These are phyloP conservation scores for Eupeodes latifasciatus DNA, from an alignment of 2,888 invertebrate species.

Conservation along the genomic window DNA sequence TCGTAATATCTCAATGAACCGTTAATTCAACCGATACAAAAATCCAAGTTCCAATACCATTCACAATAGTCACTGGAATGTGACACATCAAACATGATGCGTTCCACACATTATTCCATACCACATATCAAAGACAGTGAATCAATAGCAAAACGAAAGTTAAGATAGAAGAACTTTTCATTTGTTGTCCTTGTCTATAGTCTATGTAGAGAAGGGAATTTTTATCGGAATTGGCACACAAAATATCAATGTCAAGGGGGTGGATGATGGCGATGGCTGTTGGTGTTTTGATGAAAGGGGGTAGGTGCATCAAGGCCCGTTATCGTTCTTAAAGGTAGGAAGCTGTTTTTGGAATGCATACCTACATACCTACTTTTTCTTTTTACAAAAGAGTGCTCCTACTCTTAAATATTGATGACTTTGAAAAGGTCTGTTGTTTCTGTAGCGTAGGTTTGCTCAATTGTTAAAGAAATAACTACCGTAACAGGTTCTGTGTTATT, in stretches of 20 bases:
- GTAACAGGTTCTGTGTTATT: background rate
- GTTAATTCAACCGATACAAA: conserved; percentile 6
- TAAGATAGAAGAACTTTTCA: conserved; percentile 10
- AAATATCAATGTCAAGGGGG: conserved; percentile 72
- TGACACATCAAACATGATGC: conserved; percentile 46
- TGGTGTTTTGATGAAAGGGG: too few species aligned
- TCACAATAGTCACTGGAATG: conserved; percentile 66
- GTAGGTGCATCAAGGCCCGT: conserved; percentile 19
- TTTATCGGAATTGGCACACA: conserved; percentile 63
- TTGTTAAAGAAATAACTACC: background rate
- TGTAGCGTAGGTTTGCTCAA: background rate
- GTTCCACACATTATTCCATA: conserved; percentile 37
- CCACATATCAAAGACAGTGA: conserved; percentile 35
- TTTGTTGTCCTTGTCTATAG: conserved; percentile 21
- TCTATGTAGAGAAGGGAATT: conserved; percentile 27
- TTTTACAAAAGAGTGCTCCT: conserved; percentile 7
- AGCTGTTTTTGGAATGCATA: conserved; percentile 13
- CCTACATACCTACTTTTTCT: background rate
- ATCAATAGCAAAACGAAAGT: conserved; percentile 56
- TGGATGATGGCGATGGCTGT: background rate
- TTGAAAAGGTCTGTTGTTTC: conserved; percentile 34
- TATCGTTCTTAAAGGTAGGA: conserved; percentile 37
- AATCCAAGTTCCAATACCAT: conserved; percentile 51
- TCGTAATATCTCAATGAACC: conserved; percentile 38
- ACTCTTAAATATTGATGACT: conserved; percentile 48